A percentile compares a stretch with the other conserved stretches of the same genome.
These are phyloP conservation scores for Thamnophis elegans DNA, from an alignment of 2,797 vertebrate genomes.

Conservation along the genomic window DNA sequence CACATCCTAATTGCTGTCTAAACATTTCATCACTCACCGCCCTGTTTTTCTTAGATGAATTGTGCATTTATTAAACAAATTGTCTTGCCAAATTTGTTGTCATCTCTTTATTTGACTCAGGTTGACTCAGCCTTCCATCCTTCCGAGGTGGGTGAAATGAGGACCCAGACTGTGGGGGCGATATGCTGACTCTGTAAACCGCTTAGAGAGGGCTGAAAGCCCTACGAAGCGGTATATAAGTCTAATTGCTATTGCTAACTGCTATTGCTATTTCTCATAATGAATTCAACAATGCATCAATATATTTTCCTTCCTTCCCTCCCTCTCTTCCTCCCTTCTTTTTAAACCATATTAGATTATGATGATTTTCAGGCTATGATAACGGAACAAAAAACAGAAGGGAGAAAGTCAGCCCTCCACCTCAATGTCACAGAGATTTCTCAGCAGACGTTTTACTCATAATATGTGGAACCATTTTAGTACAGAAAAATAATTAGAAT, in stretches of 20 bases:
- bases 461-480: rapidly evolving
- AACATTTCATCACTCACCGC: slow-evolving; percentile 20
- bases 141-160: no score
- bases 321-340: neutral
- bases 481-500: neutral
- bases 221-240: no score
- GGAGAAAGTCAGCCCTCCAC: slow-evolving; percentile 9
- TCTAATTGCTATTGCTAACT: no score
- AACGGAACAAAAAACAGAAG: neutral
- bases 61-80: slow-evolving; percentile 45
- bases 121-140: no score
- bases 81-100: slow-evolving; percentile 22
- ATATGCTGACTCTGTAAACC: no score
- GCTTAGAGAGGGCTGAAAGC: no score
- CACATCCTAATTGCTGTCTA: slow-evolving; percentile 30
- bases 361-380: slow-evolving; percentile 32
- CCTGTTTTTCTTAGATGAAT: slow-evolving; percentile 15
- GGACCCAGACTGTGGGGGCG: no score
- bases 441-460: neutral
- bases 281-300: slow-evolving; percentile 36
- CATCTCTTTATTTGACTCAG: no score
- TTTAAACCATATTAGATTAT: slow-evolving; percentile 46
- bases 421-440: slow-evolving; percentile 33
- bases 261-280: slow-evolving; percentile 57
- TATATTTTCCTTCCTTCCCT: neutral